Percentiles rank a stretch among this genome's conserved stretches.
Evolutionary conservation across 2,797 vertebrate species (phyloP).

Genomic region (Smutsia gigantea): DNA sequence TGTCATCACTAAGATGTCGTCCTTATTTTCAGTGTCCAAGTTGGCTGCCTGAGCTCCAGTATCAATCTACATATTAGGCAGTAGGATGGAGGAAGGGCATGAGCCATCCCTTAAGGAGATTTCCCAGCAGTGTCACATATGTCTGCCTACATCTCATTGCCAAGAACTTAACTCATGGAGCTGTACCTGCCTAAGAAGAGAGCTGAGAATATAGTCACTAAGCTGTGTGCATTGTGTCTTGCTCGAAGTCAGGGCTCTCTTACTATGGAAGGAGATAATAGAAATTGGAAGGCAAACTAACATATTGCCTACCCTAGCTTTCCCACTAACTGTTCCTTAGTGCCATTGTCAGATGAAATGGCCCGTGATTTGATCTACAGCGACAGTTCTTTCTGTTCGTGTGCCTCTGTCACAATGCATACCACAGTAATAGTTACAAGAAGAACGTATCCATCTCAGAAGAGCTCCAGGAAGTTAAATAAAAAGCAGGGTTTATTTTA

Average conservation of each 20-base stretch:
- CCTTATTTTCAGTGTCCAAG: not conserved
- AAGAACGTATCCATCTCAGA: not conserved
- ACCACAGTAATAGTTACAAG: not conserved
- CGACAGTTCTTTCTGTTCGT: not conserved
- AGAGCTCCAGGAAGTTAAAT: not conserved
- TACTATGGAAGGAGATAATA: not conserved
- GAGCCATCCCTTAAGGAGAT: not conserved
- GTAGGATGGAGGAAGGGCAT: not conserved
- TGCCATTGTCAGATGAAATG: not conserved
- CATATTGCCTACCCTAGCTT: not conserved
- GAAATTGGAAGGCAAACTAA: not conserved
- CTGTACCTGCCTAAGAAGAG: not conserved
- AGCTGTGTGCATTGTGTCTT: not conserved
- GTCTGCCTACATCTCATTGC: not conserved
- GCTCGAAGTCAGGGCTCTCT: not conserved
- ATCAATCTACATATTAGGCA: not conserved
- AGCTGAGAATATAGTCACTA: not conserved
- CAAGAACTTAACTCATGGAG: not conserved
- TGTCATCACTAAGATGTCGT: not conserved
- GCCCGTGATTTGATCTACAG: not conserved
- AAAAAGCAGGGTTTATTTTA: not conserved
- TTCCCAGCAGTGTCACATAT: not conserved
- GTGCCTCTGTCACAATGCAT: not conserved
- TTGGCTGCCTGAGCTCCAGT: too few relatives aligned
- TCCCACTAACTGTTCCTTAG: not conserved